Conservation (phyloP, 2,797 vertebrate species). For the Antrozous pallidus region DNA sequence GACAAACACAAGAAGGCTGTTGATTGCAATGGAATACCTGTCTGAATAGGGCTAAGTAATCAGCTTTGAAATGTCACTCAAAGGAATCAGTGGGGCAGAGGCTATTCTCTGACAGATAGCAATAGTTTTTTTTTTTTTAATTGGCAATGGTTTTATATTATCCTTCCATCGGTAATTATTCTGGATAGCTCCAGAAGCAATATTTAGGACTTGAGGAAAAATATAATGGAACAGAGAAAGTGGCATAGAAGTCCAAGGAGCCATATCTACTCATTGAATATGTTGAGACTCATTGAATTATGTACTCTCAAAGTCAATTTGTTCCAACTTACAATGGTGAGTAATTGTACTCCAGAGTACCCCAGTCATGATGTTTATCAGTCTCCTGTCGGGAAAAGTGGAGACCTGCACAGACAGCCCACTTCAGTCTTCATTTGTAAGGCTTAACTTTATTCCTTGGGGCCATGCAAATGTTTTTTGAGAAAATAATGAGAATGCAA, state of each 20-base stretch:
- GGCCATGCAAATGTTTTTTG: neutral
- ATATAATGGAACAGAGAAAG: conserved; percentile 23
- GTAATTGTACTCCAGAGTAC: conserved; percentile 17
- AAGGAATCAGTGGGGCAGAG: conserved; percentile 38
- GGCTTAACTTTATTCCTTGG: neutral
- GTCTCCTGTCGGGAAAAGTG: conserved; percentile 35
- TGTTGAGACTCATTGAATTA: conserved; percentile 23
- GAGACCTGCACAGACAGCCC: neutral
- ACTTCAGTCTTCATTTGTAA: conserved; percentile 14
- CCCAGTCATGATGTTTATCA: neutral
- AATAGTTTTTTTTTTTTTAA: neutral
- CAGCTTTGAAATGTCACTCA: conserved; percentile 73
- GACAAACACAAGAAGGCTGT: conserved; percentile 61
- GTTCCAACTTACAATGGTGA: neutral
- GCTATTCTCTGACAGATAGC: conserved; percentile 34
- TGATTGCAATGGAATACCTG: conserved; percentile 68
- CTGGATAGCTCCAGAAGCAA: neutral
- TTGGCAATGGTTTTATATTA: conserved; percentile 17
- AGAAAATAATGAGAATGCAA: conserved; percentile 59
- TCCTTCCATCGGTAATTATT: conserved; percentile 45
- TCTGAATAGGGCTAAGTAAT: conserved; percentile 63
- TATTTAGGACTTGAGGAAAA: conserved; percentile 24
- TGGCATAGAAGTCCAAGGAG: conserved; percentile 21
- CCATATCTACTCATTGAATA: neutral
- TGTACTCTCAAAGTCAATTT: neutral